Evolutionary conservation across 2,888 invertebrate genomes (phyloP), one percentile per base, ranked within the genome.

Genomic region (Latheticus oryzae): DNA sequence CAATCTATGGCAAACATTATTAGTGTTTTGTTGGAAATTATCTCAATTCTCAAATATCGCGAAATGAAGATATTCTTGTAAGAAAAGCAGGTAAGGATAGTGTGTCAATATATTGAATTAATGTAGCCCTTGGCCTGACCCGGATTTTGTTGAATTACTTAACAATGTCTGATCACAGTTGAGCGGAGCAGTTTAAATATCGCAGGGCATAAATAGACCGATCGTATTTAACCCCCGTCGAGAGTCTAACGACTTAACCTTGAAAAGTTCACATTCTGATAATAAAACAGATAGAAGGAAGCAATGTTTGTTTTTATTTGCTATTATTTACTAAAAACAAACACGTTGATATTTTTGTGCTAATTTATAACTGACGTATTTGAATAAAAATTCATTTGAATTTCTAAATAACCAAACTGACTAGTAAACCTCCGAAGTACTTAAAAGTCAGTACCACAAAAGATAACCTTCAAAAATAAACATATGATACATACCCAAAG

Each of bases 61-160:
- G 23, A 33, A 38, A 28, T 2, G 38, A 51, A 16, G 38, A 28
- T 51, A 30, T 38, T 28, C 30, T 51, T 51, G 21, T 26, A 48
- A 45, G 48, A 58, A 54, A 64, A 58, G 60, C 62, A 64, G 64
- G 63, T 62, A 57, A 38, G 21, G 33, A 58, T 60, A 61, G 50
- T 62, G 48, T 67, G 63, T 66, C 62, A 64, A 64, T 62, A 64
- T 57, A 59, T 58, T 63, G 60, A 66, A 68, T 64, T 67, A 64
- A 62, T 61, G 63, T 63, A 68, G 67, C 67, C 67, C 69, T 69
- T 69, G 66, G 66, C 66, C 67, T 69, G 67, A 67, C 66, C 66
- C 65, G 62, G 64, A 64, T 69, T 63, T 62, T 56, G 52, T 38
- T 55, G 60, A 60, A 60, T 64, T 59, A 61, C 61, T 61, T 61